These are phyloP conservation scores for Xiphydria camelus DNA, from an alignment of 2,888 invertebrate species.

Conservation along the genomic window DNA sequence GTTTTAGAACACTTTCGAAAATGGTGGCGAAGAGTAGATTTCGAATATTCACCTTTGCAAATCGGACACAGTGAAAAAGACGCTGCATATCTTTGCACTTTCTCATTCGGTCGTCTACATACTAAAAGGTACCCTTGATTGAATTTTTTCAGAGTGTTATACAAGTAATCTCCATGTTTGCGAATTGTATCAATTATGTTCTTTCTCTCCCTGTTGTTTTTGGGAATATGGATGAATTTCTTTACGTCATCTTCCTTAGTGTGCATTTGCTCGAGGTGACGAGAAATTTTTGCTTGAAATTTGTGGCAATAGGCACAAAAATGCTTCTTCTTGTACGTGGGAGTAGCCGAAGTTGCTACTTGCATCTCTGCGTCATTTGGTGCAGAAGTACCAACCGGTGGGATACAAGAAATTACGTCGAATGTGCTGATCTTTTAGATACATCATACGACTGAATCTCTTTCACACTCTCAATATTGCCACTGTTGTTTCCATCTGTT, in stretches of 20 bases:
- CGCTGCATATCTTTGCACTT: constrained; percentile 8
- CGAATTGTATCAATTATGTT: constrained; percentile 12
- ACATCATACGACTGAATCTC: too few species aligned
- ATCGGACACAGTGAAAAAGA: constrained; percentile 17
- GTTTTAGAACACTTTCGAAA: constrained; percentile 18
- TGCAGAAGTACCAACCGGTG: too few species aligned
- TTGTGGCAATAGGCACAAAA: constrained; percentile 20
- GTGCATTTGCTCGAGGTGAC: constrained; percentile 16
- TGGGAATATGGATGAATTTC: constrained; percentile 12
- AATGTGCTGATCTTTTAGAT: too few species aligned
- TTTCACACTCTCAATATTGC: too few species aligned
- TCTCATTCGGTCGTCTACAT: constrained; percentile 13
- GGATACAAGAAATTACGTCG: too few species aligned
- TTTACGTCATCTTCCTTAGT: constrained; percentile 17
- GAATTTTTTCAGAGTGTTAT: constrained; percentile 9
- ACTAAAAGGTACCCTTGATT: constrained; percentile 16
- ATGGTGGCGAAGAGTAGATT: constrained; percentile 15
- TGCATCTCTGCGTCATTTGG: constrained; percentile 1
- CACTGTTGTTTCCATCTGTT: too few species aligned
- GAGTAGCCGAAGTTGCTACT: constrained; percentile 2
- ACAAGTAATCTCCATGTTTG: constrained; percentile 16
- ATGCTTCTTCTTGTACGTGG: too few species aligned
- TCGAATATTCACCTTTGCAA: constrained; percentile 17
- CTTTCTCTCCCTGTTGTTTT: constrained; percentile 8
- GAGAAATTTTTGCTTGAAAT: constrained; percentile 18